Conservation (phyloP, 2,888 invertebrate genomes). For the Polymixis lichenea region DNA sequence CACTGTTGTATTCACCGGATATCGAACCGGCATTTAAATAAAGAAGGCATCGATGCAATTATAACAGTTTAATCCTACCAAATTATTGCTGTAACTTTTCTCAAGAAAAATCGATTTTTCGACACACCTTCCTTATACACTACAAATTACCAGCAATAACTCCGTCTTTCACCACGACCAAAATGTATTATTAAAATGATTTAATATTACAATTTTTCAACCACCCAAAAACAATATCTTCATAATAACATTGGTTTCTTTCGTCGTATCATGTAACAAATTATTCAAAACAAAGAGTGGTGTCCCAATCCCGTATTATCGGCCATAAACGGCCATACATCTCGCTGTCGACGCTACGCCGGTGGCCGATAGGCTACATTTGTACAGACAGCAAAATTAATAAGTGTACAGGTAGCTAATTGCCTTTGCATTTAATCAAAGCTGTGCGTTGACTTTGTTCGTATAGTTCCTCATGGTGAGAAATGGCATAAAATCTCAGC, state of each 20-base stretch:
- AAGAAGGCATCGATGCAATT: too few relatives aligned
- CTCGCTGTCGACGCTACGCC: constrained; percentile 58
- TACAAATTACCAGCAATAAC: constrained; percentile 46
- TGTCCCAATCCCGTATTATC: constrained; percentile 56
- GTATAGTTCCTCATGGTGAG: neutral
- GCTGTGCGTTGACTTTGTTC: neutral
- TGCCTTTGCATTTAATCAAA: constrained; percentile 5
- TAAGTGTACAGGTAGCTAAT: constrained; percentile 10
- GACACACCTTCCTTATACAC: constrained; percentile 13
- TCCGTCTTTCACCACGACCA: constrained; percentile 39
- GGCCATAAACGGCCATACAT: constrained; percentile 50
- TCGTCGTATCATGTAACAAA: constrained; percentile 59
- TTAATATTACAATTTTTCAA: constrained; percentile 47
- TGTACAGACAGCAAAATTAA: constrained; percentile 35
- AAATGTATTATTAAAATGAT: constrained; percentile 55
- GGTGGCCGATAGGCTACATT: constrained; percentile 58
- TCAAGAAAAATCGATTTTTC: constrained; percentile 38
- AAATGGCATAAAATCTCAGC: neutral
- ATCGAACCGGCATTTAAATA: constrained; percentile 5
- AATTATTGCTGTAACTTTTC: constrained; percentile 23
- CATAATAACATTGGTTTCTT: constrained; percentile 41
- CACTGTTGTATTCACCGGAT: neutral
- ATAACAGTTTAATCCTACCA: neutral
- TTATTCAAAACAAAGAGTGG: constrained; percentile 59
- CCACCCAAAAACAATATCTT: constrained; percentile 53